phyloP scores from a whole-genome alignment of 2,888 invertebrate genomes.

The Spilarctia lutea region DNA sequence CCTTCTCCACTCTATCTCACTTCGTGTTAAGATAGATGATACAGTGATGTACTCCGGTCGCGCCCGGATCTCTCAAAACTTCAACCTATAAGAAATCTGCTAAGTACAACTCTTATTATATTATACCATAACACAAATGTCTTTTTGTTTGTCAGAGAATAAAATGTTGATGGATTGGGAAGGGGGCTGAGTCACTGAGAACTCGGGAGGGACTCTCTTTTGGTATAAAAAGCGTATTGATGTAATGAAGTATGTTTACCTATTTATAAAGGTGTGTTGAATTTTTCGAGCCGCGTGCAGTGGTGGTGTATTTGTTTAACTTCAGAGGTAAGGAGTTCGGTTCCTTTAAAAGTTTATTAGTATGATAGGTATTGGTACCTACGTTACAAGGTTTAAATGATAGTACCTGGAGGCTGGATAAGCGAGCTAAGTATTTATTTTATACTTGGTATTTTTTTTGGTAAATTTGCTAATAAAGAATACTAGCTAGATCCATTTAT shows the following conservation, averaged over 20 bases:
- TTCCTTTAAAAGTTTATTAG: not conserved
- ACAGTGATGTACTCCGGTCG: slow-evolving; percentile 37
- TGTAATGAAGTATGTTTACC: not conserved
- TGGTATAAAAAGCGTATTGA: not conserved
- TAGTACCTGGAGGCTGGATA: too few relatives aligned
- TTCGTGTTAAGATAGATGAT: slow-evolving; percentile 27
- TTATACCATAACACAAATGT: slow-evolving; percentile 41
- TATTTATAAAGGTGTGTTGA: not conserved
- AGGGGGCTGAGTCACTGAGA: not conserved
- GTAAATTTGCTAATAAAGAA: too few relatives aligned
- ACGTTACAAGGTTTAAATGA: not conserved
- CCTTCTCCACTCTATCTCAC: not conserved
- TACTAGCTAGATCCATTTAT: too few relatives aligned
- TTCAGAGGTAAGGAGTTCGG: not conserved
- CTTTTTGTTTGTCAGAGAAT: slow-evolving; percentile 46
- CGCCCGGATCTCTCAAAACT: slow-evolving; percentile 57
- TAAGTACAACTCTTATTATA: slow-evolving; percentile 59
- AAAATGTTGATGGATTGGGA: slow-evolving; percentile 19
- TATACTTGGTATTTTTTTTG: too few relatives aligned
- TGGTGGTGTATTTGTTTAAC: not conserved
- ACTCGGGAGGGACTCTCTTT: not conserved
- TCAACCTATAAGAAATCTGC: slow-evolving; percentile 65
- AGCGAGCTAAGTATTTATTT: too few relatives aligned
- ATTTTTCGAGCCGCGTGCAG: not conserved
- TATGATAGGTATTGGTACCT: not conserved